Evolutionary conservation across 2,113 vertebrate species (phyloP).

Genomic region (Seriola aureovittata): DNA sequence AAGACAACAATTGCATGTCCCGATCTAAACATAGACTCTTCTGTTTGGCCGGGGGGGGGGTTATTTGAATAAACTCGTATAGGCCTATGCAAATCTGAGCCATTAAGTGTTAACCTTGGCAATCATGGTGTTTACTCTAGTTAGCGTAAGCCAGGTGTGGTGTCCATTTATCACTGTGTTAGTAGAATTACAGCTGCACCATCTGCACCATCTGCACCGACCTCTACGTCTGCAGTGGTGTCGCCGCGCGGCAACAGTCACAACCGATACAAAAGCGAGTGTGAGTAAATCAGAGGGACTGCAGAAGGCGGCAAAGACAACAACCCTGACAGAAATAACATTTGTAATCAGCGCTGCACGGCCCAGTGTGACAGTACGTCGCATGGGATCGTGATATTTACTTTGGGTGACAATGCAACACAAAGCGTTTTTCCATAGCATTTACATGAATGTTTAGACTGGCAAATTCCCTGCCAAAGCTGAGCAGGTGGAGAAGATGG

Average conservation of each 20-base stretch:
- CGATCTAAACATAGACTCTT: constrained; percentile 43
- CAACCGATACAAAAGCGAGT: constrained; percentile 7
- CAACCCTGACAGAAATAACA: constrained; percentile 56
- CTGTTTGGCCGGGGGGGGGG: constrained; percentile 37
- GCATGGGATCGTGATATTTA: constrained; percentile 54
- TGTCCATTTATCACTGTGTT: constrained; percentile 55
- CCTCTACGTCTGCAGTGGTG: constrained; percentile 15
- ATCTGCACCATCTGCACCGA: constrained; percentile 44
- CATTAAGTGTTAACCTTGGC: constrained; percentile 74
- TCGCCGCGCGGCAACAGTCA: not conserved
- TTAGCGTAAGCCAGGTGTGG: constrained; percentile 65
- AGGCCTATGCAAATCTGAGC: constrained; percentile 69
- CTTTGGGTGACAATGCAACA: constrained; percentile 60
- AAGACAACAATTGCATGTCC: constrained; percentile 6
- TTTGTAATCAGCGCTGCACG: not conserved
- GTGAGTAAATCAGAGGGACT: not conserved
- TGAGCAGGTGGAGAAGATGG: constrained; percentile 73
- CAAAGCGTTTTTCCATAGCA: constrained; percentile 82
- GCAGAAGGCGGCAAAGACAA: constrained; percentile 41
- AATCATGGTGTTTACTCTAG: constrained; percentile 65
- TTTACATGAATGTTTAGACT: constrained; percentile 87
- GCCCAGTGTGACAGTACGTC: constrained; percentile 18
- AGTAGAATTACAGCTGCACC: constrained; percentile 50
- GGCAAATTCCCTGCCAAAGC: constrained; percentile 79
- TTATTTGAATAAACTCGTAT: constrained; percentile 72